These are phyloP conservation scores for Eurytoma adleriae DNA, from an alignment of 2,888 invertebrate species.

Conservation along the genomic window DNA sequence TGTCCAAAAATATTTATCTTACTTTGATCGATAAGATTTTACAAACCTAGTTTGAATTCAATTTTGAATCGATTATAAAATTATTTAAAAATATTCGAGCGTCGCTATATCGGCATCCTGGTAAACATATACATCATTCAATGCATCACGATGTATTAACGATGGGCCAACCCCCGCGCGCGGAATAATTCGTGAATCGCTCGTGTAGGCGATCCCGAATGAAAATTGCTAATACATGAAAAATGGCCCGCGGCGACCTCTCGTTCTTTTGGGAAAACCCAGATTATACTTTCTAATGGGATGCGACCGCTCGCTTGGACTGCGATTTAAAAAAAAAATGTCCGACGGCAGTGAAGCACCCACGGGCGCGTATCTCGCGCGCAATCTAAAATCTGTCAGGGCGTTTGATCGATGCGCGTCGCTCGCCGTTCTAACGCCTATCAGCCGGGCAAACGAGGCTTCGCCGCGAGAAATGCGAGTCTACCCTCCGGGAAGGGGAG, in stretches of 20 bases:
- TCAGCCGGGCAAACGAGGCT: constrained; percentile 6
- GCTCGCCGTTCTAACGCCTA: constrained; percentile 39
- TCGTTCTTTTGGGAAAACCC: constrained; percentile 14
- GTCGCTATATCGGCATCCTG: too few relatives aligned
- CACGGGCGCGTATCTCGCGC: constrained; percentile 54
- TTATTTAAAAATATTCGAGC: too few relatives aligned
- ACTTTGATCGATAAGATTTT: too few relatives aligned
- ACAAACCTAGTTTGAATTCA: too few relatives aligned
- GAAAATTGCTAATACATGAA: constrained; percentile 47
- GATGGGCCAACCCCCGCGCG: constrained; percentile 16
- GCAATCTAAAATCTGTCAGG: constrained; percentile 75
- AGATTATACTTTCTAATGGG: constrained; percentile 56
- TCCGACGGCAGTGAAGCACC: neutral
- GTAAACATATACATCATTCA: too few relatives aligned
- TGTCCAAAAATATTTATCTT: too few relatives aligned
- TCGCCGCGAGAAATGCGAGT: constrained; percentile 41
- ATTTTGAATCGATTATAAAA: too few relatives aligned
- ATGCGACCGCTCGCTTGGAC: neutral
- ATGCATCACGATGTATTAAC: neutral
- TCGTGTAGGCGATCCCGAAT: neutral
- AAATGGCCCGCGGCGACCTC: constrained; percentile 38
- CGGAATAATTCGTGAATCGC: constrained; percentile 41
- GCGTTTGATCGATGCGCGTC: constrained; percentile 72
- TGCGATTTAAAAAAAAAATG: constrained; percentile 43
- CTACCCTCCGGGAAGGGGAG: constrained; percentile 26